Base-by-base conservation (phyloP, 2,797 vertebrate genomes). In the Moxostoma hubbsi region DNA sequence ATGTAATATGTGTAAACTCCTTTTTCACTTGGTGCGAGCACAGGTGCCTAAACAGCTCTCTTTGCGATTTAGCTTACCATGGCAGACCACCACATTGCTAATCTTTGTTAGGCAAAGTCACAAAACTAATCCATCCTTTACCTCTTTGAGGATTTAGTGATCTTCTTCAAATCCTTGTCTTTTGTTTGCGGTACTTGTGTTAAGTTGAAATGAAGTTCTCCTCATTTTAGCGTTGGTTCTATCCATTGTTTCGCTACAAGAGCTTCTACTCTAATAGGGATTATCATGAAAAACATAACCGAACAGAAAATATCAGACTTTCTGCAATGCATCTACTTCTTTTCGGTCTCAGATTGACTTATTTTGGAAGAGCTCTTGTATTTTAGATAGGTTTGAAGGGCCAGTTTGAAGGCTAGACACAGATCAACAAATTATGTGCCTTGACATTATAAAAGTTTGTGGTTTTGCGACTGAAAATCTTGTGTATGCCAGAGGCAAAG, bases 381-480 rank as follows among this genome's bases (percentile, higher is more conserved):
- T 36, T 36, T 74, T 68, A 15, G 57, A 66, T 49, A 66, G 59
- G 13, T 63, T 55, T 68, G 67, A 54, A 53, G 67, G 36, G 18
- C n/a, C 11, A 55, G 13, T 63, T 51, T 65, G 59, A 46, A 53
- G 64, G 46, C 4, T 77, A 18, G 36, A 83, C 71, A 84, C 10
- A 47, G 65, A 53, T 45, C 53, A 80, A 9, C 16, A 59, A 24
- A 24, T 85, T 54, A 81, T 54, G 24, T 84, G 77, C 11, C 13
- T 59, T 78, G 81, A 83, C 83, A 74, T 86, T 88, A 81, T 82
- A 88, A 83, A 88, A 73, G 84, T 78, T 87, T 92, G 36, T 36
- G 94, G 93, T 96, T 96, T 96, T 54, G 50, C 16, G 15, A 12
- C 36, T 12, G 12, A 76, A 58, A 0, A 4, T 77, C n/a, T 12